A percentile compares a stretch with the other conserved stretches of the same genome.
These are phyloP conservation scores for Steinernema scapterisci DNA, from an alignment of 2,888 invertebrate species.

Conservation along the genomic window DNA sequence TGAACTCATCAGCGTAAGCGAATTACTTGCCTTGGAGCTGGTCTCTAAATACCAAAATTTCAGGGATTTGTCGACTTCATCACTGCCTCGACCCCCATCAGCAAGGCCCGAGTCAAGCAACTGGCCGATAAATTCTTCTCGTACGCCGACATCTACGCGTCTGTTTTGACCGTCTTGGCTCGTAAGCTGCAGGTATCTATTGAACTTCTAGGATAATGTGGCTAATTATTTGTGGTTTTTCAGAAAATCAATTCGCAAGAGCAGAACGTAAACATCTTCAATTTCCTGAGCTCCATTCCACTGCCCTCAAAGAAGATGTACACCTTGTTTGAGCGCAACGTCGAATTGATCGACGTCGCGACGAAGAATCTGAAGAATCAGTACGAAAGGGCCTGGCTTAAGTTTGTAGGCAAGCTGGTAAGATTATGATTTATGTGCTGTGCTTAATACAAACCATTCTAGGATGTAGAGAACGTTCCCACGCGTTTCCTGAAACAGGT, in stretches of 20 bases:
- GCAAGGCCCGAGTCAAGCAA: not conserved
- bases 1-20: not conserved
- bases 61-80: conserved; percentile 25
- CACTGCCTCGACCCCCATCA: not conserved
- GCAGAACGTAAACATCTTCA: not conserved
- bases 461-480: not conserved
- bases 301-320: not conserved
- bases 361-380: not conserved
- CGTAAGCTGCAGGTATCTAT: not conserved
- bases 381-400: conserved; percentile 1
- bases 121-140: not conserved
- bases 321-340: conserved; percentile 10
- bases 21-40: not conserved
- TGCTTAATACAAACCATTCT: not conserved
- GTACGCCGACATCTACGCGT: not conserved
- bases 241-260: not conserved
- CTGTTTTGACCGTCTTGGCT: not conserved
- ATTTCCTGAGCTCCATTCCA: not conserved
- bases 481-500: conserved; percentile 33
- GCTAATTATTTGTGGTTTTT: not conserved
- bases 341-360: not conserved
- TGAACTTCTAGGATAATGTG: not conserved
- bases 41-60: not conserved
- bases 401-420: not conserved
- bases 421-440: not conserved